These are phyloP conservation scores for Altica lythri DNA, from an alignment of 2,888 invertebrate genomes.

Conservation along the genomic window DNA sequence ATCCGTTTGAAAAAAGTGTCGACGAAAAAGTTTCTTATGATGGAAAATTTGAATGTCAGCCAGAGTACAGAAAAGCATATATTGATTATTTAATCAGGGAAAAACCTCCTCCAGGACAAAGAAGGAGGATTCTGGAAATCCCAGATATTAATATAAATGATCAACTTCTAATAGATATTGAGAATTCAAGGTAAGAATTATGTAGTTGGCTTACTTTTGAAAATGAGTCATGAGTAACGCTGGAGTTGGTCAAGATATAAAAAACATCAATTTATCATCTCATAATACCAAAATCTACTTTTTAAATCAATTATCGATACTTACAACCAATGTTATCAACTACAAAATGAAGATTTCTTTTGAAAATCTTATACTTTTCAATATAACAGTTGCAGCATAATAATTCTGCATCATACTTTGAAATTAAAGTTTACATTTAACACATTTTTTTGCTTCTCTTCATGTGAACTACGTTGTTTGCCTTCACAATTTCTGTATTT, in stretches of 20 bases:
- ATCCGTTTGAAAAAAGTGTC: slow-evolving; percentile 53
- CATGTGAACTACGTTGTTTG: too few species aligned
- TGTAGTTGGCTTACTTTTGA: background rate
- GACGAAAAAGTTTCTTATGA: slow-evolving; percentile 53
- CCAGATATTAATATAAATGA: slow-evolving; percentile 20
- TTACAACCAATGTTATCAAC: too few species aligned
- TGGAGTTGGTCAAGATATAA: background rate
- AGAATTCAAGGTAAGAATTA: slow-evolving; percentile 28
- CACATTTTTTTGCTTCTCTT: too few species aligned
- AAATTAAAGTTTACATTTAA: too few species aligned
- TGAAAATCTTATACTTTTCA: too few species aligned
- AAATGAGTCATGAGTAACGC: too few species aligned
- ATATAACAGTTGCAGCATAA: too few species aligned
- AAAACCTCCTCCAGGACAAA: slow-evolving; percentile 30
- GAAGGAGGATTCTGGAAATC: slow-evolving; percentile 27
- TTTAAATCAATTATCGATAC: too few species aligned
- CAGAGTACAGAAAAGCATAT: slow-evolving; percentile 59
- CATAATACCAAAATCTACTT: too few species aligned
- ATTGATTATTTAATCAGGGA: slow-evolving; percentile 57
- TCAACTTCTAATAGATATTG: slow-evolving; percentile 6
- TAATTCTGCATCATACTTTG: too few species aligned
- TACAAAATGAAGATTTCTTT: too few species aligned
- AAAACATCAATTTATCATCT: background rate
- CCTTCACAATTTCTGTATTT: too few species aligned
- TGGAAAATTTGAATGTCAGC: slow-evolving; percentile 54